A percentile compares a stretch with the other conserved stretches of the same genome.
phyloP scores from a whole-genome alignment of 1,140 invertebrate genomes.

The Brachionus rubens region DNA sequence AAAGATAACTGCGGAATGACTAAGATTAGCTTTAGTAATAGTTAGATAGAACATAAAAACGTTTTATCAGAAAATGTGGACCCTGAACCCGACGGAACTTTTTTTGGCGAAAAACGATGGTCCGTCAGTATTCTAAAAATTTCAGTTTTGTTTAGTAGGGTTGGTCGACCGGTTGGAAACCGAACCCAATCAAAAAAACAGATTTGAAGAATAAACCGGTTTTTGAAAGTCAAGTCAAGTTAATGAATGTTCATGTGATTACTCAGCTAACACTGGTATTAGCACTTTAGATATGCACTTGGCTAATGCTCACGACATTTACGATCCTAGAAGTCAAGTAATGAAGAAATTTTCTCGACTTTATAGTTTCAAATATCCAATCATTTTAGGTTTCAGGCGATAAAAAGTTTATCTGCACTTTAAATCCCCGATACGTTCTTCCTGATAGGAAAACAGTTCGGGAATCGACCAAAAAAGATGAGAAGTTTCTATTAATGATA shows the following conservation, averaged over 20 bases:
- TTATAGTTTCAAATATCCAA: conserved; percentile 3
- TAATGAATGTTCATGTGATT: not conserved
- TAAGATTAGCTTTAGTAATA: too few relatives aligned
- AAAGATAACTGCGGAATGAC: too few relatives aligned
- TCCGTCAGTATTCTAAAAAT: too few relatives aligned
- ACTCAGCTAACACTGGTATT: not conserved
- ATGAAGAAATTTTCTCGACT: not conserved
- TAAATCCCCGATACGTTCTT: conserved; percentile 11
- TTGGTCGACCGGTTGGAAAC: too few relatives aligned
- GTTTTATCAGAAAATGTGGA: too few relatives aligned
- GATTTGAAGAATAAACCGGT: too few relatives aligned
- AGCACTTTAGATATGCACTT: not conserved
- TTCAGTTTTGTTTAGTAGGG: too few relatives aligned
- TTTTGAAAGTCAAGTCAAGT: too few relatives aligned
- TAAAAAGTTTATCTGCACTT: conserved; percentile 1
- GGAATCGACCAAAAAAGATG: not conserved
- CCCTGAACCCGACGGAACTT: too few relatives aligned
- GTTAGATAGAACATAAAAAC: too few relatives aligned
- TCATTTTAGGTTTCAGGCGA: conserved; percentile 2
- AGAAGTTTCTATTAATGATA: not conserved
- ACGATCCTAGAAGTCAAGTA: not conserved
- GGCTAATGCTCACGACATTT: not conserved
- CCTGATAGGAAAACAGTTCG: not conserved
- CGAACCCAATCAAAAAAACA: too few relatives aligned
- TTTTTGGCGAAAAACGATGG: too few relatives aligned